Percentiles rank a stretch among this genome's conserved stretches.
Conservation (phyloP, 2,113 vertebrate genomes). For the Agelaius phoeniceus region DNA sequence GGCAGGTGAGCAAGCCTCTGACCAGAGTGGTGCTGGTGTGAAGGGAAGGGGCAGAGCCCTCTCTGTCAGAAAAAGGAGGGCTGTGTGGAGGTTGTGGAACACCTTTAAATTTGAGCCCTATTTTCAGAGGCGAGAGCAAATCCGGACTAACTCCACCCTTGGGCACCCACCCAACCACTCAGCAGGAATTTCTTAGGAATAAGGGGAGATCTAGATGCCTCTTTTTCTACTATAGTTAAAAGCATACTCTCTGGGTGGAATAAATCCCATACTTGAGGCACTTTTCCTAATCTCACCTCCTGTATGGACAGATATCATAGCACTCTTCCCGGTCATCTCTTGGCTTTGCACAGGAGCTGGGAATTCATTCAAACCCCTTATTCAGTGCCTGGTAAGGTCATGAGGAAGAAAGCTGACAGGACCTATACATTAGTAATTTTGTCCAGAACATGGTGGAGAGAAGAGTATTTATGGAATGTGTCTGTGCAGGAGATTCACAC, state of each 20-base stretch:
- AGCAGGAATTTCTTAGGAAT: neutral
- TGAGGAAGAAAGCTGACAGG: neutral
- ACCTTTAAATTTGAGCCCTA: neutral
- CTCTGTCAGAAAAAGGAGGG: neutral
- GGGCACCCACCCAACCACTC: fast-evolving
- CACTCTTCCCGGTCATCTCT: neutral
- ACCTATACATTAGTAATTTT: neutral
- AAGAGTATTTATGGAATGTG: neutral
- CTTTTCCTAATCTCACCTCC: neutral
- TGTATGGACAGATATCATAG: neutral
- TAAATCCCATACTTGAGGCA: neutral
- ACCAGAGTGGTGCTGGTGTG: fast-evolving
- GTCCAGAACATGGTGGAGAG: neutral
- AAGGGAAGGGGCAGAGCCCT: neutral
- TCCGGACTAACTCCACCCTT: neutral
- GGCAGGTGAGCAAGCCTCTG: neutral
- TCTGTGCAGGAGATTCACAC: neutral
- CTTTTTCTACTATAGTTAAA: neutral
- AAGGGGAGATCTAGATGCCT: neutral
- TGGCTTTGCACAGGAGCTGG: neutral
- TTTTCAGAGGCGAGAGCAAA: neutral
- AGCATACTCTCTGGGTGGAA: neutral
- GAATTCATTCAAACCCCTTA: neutral
- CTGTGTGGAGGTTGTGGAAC: neutral
- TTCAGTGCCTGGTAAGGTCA: neutral